Percentiles rank a stretch among this genome's conserved stretches.
Evolutionary conservation across 2,113 vertebrate genomes (phyloP).

Genomic region (Ancistrus triradiatus): DNA sequence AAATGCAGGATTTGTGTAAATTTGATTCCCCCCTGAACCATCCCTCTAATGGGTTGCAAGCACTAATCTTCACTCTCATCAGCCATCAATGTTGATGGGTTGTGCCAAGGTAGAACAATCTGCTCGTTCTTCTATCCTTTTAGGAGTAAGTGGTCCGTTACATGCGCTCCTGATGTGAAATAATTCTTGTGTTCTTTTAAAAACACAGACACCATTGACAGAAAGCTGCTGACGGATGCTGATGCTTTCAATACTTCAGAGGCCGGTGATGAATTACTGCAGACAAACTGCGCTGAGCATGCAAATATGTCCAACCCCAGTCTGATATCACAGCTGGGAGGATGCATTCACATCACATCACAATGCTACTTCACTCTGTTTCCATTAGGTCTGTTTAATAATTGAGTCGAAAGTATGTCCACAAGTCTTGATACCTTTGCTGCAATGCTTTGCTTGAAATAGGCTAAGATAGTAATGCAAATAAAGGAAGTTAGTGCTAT

Average conservation of each 20-base stretch:
- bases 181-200: conserved; percentile 45
- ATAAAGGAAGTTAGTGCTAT: too few relatives aligned
- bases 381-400: conserved; percentile 14
- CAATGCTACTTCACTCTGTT: conserved; percentile 16
- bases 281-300: conserved; percentile 74
- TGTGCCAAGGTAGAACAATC: conserved; percentile 2
- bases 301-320: conserved; percentile 64
- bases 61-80: background rate
- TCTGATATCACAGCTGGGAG: conserved; percentile 46
- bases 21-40: background rate
- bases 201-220: conserved; percentile 69
- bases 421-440: too few relatives aligned
- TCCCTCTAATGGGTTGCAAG: background rate
- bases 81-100: conserved; percentile 6
- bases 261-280: conserved; percentile 75
- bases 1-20: background rate
- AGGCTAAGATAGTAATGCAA: too few relatives aligned
- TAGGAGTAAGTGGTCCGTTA: conserved; percentile 35
- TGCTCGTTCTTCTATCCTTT: conserved; percentile 21
- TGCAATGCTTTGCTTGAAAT: too few relatives aligned
- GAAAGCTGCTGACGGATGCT: conserved; percentile 68
- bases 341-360: conserved; percentile 60
- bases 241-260: conserved; percentile 74
- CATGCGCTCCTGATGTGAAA: conserved; percentile 39
- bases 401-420: background rate